These are phyloP conservation scores for Hemiscyllium ocellatum DNA, from an alignment of 2,113 vertebrate species.

Conservation along the genomic window DNA sequence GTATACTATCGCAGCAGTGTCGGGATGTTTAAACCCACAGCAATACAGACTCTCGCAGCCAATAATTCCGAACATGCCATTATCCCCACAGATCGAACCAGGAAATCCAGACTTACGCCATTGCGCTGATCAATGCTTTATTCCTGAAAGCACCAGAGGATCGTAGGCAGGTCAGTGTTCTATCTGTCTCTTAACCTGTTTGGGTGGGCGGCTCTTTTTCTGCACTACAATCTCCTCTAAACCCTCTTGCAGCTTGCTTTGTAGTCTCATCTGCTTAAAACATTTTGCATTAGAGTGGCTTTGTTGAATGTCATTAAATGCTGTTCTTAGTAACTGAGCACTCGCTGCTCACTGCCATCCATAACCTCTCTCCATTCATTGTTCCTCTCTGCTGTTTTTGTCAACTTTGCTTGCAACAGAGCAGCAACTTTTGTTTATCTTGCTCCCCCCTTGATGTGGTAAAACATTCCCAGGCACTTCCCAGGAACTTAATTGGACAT, in stretches of 20 bases:
- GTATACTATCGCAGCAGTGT: too few relatives aligned
- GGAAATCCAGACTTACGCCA: conserved; percentile 97
- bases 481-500: background rate
- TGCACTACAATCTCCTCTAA: background rate
- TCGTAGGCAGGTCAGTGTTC: conserved; percentile 79
- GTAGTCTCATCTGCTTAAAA: background rate
- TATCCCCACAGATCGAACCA: conserved; percentile 81
- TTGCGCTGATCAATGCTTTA: conserved; percentile 94
- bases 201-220: background rate
- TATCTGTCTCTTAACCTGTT: conserved; percentile 13
- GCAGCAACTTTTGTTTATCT: background rate
- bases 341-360: background rate
- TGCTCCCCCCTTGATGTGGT: background rate
- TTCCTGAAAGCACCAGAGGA: conserved; percentile 97
- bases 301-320: background rate
- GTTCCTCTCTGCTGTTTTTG: background rate
- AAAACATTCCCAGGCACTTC: background rate
- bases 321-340: background rate
- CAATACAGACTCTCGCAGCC: background rate
- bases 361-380: conserved; percentile 13
- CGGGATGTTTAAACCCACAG: background rate
- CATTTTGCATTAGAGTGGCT: background rate
- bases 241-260: background rate
- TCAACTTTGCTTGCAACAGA: background rate
- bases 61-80: background rate